Evolutionary conservation across 2,113 vertebrate genomes (phyloP).

Genomic region (Trinectes maculatus): DNA sequence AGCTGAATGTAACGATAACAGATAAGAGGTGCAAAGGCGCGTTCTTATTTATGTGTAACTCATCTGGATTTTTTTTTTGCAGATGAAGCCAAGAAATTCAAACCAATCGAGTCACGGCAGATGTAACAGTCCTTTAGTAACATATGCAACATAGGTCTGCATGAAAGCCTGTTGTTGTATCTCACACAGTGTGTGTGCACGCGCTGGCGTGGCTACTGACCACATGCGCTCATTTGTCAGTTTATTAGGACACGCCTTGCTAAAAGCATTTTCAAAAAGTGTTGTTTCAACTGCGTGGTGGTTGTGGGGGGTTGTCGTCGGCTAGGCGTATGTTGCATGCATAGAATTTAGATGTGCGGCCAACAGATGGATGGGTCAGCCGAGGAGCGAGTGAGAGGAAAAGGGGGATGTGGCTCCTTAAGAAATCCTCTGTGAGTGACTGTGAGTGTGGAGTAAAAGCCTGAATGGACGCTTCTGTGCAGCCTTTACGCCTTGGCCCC

Average conservation of each 20-base stretch:
- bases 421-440: constrained; percentile 56
- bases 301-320: background rate
- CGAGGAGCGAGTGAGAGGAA: constrained; percentile 38
- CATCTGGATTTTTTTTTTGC: constrained; percentile 41
- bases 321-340: constrained; percentile 10
- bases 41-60: constrained; percentile 39
- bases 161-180: background rate
- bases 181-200: background rate
- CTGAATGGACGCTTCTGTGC: constrained; percentile 76
- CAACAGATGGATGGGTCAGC: constrained; percentile 44
- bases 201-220: too few relatives aligned
- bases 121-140: background rate
- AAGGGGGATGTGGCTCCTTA: constrained; percentile 61
- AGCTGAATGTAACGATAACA: background rate
- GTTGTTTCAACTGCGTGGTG: background rate
- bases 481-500: constrained; percentile 41
- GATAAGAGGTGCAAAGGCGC: too few relatives aligned
- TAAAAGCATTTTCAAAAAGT: background rate
- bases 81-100: constrained; percentile 31
- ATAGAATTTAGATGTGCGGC: constrained; percentile 48
- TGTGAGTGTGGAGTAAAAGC: constrained; percentile 58
- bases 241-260: too few relatives aligned
- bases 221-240: too few relatives aligned
- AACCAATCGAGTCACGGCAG: constrained; percentile 13
- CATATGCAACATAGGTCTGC: background rate